Conservation (phyloP, 2,113 vertebrate species). For the Nanger granti region DNA sequence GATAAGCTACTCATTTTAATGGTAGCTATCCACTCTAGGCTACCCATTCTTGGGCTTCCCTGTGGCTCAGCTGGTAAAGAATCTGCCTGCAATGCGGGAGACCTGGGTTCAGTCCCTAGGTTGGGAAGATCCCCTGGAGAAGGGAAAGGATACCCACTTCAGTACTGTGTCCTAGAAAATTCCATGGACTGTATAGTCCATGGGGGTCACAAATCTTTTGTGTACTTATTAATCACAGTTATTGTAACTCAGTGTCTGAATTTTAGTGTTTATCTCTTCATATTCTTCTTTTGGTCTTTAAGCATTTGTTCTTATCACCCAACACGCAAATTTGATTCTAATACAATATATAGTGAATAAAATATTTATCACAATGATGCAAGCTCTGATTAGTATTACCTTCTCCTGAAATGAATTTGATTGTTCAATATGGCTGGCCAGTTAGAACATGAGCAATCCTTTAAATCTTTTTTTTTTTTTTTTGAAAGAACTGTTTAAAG, state of each 20-base stretch:
- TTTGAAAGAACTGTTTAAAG: background rate
- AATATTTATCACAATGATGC: background rate
- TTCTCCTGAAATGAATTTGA: background rate
- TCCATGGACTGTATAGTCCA: background rate
- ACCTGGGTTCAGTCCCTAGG: background rate
- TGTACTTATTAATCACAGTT: background rate
- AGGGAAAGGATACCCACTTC: background rate
- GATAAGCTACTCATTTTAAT: background rate
- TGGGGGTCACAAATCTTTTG: background rate
- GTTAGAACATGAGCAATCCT: background rate
- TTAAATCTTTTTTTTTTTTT: background rate
- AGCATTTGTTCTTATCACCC: background rate
- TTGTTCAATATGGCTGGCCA: background rate
- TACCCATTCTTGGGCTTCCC: background rate
- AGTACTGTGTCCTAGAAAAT: background rate
- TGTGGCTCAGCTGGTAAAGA: background rate
- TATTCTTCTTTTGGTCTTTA: background rate
- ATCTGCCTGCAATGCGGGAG: background rate
- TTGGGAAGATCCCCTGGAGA: background rate
- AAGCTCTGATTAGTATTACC: background rate
- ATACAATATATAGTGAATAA: background rate
- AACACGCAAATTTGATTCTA: background rate
- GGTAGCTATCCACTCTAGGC: background rate
- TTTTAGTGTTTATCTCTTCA: background rate
- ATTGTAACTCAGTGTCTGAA: background rate